phyloP scores from a whole-genome alignment of 2,797 vertebrate species.

The Pteronotus mesoamericanus region DNA sequence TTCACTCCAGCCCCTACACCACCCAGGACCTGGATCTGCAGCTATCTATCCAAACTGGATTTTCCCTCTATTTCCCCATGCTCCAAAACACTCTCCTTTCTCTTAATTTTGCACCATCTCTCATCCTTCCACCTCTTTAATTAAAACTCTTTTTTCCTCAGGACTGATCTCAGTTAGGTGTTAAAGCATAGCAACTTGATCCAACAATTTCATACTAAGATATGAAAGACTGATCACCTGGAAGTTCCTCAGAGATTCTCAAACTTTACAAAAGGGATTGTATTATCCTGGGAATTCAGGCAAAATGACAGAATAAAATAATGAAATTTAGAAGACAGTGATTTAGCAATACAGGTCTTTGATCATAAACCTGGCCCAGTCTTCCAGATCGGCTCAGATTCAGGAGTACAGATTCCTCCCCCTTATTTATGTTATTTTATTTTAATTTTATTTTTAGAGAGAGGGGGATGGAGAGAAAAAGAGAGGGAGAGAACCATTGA shows the following conservation, averaged over 20 bases:
- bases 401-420: background rate
- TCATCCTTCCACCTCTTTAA: background rate
- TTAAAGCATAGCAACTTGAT: background rate
- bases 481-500: no score
- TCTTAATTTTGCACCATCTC: background rate
- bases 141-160: background rate
- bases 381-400: background rate
- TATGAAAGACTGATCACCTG: background rate
- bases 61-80: background rate
- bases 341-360: background rate
- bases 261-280: background rate
- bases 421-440: no score
- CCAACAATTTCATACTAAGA: background rate
- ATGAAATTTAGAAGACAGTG: background rate
- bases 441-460: no score
- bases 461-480: no score
- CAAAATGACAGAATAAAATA: conserved; percentile 11
- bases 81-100: background rate
- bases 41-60: background rate
- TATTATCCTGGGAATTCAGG: background rate
- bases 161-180: background rate
- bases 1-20: background rate
- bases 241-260: background rate
- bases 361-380: background rate
- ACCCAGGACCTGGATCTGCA: background rate